Base-by-base conservation (phyloP, 2,113 vertebrate species). In the Thunnus maccoyii region DNA sequence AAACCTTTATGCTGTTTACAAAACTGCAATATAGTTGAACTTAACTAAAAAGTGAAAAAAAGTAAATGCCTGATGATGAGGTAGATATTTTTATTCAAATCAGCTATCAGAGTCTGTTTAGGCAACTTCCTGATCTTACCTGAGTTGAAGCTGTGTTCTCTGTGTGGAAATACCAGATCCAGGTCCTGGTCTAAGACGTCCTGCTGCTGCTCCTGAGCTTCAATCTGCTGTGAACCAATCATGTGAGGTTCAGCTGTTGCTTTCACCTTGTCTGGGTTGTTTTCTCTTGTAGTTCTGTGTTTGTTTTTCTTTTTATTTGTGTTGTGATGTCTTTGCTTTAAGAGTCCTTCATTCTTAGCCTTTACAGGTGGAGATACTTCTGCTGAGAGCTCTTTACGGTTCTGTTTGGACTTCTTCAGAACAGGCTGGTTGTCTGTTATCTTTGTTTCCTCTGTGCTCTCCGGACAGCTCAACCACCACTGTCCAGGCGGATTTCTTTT, bases 401-500 rank as follows among this genome's bases (percentile, higher is more conserved):
- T 67, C 68, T 60, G 63, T 55, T 72, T 89, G 1, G 78, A 47
- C 76, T 61, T 88, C n/a, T 86, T 88, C 10, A n/a, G 10, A 0
- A 14, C 63, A 0, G 36, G 48, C 16, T 17, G 62, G 15, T 36
- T 27, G 5, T 74, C 55, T 1, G 18, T 20, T 14, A 11, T 46
- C 14, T 72, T 5, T 3, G 48, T 55, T 63, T 80, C 22, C 32
- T 82, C 83, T n/a, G 51, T 22, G n/a, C 5, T 72, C 46, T 18
- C 11, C 46, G 73, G 12, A 22, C 0, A 3, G 10, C 22, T n/a
- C 25, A 93, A 7, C 94, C 95, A 94, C 94, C 94, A 94, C 25
- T 82, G 41, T 7, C 93, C 91, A 9, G 86, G 52, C 11, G 14
- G 71, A 17, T 63, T 91, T 41, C 88, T 92, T 36, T 55, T 92